These are phyloP conservation scores for Henricia sp. DNA, from an alignment of 53 echinoderm and acorn worm genomes.

Conservation along the genomic window DNA sequence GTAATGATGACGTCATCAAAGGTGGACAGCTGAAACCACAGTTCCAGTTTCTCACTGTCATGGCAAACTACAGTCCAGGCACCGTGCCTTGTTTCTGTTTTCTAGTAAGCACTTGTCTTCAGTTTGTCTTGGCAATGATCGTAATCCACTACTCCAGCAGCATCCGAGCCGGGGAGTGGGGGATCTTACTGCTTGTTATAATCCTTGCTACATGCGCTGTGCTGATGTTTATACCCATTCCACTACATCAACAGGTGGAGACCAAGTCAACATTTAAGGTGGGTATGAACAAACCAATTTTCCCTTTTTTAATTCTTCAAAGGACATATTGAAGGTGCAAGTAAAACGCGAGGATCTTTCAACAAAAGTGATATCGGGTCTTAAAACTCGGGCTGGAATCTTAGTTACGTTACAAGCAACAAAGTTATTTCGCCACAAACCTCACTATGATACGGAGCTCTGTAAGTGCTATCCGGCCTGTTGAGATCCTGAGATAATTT, in stretches of 20 bases:
- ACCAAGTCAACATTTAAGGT: slow-evolving; percentile 66
- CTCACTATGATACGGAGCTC: no score
- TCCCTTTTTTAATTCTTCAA: neutral
- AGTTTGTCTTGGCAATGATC: slow-evolving; percentile 32
- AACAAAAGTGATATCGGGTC: no score
- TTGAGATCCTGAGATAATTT: no score
- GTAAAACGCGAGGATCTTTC: no score
- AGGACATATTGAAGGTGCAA: neutral
- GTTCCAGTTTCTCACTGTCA: slow-evolving; percentile 20
- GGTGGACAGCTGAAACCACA: slow-evolving; percentile 15
- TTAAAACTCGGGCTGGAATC: no score
- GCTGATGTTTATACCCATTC: slow-evolving; percentile 56
- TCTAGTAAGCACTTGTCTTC: slow-evolving; percentile 25
- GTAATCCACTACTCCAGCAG: slow-evolving; percentile 2
- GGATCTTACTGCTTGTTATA: slow-evolving; percentile 60
- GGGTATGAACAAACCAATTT: slow-evolving; percentile 8
- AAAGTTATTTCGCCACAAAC: no score
- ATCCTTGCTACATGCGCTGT: slow-evolving; percentile 30
- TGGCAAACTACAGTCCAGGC: slow-evolving; percentile 55
- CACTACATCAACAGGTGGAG: slow-evolving; percentile 70
- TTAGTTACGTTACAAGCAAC: no score
- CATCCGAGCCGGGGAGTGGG: slow-evolving; percentile 61
- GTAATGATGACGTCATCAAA: neutral
- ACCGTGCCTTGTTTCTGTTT: slow-evolving; percentile 55
- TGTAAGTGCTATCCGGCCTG: no score